A percentile compares a stretch with the other conserved stretches of the same genome.
These are phyloP conservation scores for Tenodera sinensis DNA, from an alignment of 2,888 invertebrate species.

Conservation along the genomic window DNA sequence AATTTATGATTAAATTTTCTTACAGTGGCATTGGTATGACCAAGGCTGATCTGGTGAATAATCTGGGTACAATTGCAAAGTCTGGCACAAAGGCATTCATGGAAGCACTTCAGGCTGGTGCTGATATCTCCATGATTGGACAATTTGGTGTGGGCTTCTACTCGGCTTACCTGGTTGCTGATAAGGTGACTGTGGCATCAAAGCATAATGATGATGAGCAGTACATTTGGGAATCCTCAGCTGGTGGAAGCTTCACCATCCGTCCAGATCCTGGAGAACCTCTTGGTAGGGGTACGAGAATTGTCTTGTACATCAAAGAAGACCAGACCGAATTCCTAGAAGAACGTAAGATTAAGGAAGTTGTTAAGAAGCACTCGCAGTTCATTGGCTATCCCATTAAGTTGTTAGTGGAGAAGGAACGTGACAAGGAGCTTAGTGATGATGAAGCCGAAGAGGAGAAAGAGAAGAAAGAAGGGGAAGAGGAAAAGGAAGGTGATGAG, in stretches of 20 bases:
- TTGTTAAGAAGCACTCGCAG: slow-evolving; percentile 98
- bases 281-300: slow-evolving; percentile 88
- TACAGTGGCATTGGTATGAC: slow-evolving; percentile 94
- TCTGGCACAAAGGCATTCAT: slow-evolving; percentile 99
- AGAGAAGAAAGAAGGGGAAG: slow-evolving; percentile 60
- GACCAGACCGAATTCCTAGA: slow-evolving; percentile 93
- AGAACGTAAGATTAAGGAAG: slow-evolving; percentile 90
- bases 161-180: slow-evolving; percentile 95
- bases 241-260: slow-evolving; percentile 97
- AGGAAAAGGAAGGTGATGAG: slow-evolving; percentile 47
- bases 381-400: slow-evolving; percentile 99
- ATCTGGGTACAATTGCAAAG: slow-evolving; percentile 97
- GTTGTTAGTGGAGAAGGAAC: slow-evolving; percentile 90
- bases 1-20: not conserved
- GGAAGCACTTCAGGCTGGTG: slow-evolving; percentile 98
- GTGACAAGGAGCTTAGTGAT: slow-evolving; percentile 93
- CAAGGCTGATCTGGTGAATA: slow-evolving; percentile 97
- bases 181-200: slow-evolving; percentile 87
- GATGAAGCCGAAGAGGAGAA: slow-evolving; percentile 81
- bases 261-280: slow-evolving; percentile 72
- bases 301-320: slow-evolving; percentile 91
- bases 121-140: slow-evolving; percentile 99
- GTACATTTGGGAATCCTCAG: slow-evolving; percentile 97
- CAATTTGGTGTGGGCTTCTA: slow-evolving; percentile 99
- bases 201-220: slow-evolving; percentile 98